phyloP scores from a whole-genome alignment of 23 tunicate genomes.

The Styela clava region DNA sequence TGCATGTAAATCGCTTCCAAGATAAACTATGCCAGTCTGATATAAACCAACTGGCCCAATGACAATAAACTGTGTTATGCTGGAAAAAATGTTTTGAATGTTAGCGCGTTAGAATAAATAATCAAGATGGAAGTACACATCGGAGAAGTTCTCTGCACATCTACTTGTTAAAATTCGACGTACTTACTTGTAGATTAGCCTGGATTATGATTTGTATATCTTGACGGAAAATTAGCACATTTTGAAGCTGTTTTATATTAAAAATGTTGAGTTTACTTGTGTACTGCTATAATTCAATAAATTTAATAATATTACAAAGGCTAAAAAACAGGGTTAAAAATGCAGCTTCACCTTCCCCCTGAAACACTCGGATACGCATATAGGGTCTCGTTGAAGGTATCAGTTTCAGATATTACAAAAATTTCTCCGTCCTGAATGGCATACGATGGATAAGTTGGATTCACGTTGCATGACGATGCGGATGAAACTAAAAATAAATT shows the following conservation, averaged over 20 bases:
- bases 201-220: too few relatives aligned
- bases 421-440: background rate
- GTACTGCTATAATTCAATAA: too few relatives aligned
- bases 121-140: too few relatives aligned
- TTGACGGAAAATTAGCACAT: too few relatives aligned
- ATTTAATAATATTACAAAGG: too few relatives aligned
- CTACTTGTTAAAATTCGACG: background rate
- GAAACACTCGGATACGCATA: background rate
- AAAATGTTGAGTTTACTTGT: too few relatives aligned
- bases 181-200: background rate
- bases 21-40: background rate
- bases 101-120: too few relatives aligned
- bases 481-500: too few relatives aligned
- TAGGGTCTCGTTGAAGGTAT: background rate
- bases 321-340: background rate
- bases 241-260: too few relatives aligned
- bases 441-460: background rate
- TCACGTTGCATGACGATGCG: too few relatives aligned
- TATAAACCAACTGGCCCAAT: slow-evolving; percentile 1
- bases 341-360: background rate
- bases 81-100: too few relatives aligned
- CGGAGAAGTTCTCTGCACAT: too few relatives aligned
- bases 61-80: background rate
- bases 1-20: background rate
- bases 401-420: background rate